phyloP scores from a whole-genome alignment of 1,140 invertebrate genomes.

The Drosophila busckii region DNA sequence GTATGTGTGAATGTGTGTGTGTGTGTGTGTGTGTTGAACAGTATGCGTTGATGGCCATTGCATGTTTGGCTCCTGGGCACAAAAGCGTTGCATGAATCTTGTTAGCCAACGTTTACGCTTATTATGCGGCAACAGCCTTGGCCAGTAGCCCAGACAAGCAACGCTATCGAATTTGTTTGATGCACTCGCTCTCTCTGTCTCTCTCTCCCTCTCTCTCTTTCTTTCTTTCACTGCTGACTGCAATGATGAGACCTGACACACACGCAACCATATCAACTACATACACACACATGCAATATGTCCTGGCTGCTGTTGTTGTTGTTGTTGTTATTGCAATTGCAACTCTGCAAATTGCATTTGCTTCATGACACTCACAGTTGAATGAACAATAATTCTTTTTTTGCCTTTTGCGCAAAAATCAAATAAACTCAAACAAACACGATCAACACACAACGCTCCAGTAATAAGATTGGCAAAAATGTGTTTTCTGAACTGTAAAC shows the following conservation, averaged over 20 bases:
- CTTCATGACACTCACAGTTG: conserved; percentile 67
- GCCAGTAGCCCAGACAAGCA: conserved; percentile 39
- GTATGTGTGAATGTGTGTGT: conserved; percentile 13
- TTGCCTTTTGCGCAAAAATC: conserved; percentile 53
- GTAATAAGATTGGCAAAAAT: conserved; percentile 25
- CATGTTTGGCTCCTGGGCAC: conserved; percentile 71
- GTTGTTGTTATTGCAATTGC: conserved; percentile 18
- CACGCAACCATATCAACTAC: conserved; percentile 25
- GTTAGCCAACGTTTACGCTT: conserved; percentile 77
- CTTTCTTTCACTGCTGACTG: too few relatives aligned
- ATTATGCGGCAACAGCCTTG: conserved; percentile 56
- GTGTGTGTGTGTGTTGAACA: conserved; percentile 11
- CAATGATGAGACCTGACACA: too few relatives aligned
- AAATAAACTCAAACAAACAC: conserved; percentile 48
- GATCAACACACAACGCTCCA: conserved; percentile 14
- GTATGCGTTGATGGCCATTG: conserved; percentile 67
- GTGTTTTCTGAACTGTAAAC: conserved; percentile 1
- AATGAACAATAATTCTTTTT: too few relatives aligned
- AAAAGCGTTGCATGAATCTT: conserved; percentile 74
- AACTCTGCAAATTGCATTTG: conserved; percentile 64
- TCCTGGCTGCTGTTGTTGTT: conserved; percentile 6
- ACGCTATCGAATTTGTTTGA: conserved; percentile 75
- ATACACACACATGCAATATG: conserved; percentile 34
- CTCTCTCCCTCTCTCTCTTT: background rate
- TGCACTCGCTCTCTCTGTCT: conserved; percentile 29